Evolutionary conservation across 2,888 invertebrate species (phyloP).

Genomic region (Drosophila hawaiiensis): DNA sequence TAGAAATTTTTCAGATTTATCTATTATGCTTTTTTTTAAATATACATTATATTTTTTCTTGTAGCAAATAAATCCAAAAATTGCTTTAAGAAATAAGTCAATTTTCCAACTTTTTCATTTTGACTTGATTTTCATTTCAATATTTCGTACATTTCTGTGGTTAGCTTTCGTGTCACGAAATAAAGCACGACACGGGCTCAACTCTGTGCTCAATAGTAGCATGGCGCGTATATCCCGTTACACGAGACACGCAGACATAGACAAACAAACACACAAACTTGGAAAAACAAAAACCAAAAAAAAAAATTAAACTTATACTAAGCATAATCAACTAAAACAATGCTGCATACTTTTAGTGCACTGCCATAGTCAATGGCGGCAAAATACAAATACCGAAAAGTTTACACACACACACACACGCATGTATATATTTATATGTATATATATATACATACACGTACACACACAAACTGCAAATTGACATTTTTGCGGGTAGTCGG

Average conservation of each 20-base stretch:
- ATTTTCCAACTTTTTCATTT: neutral
- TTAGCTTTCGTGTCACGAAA: neutral
- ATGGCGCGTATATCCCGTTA: slow-evolving; percentile 34
- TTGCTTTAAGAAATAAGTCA: neutral
- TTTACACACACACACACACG: slow-evolving; percentile 29
- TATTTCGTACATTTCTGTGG: neutral
- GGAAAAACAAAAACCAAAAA: neutral
- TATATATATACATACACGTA: neutral
- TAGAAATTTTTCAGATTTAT: neutral
- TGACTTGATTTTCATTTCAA: neutral
- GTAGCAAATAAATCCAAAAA: neutral
- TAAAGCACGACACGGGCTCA: neutral
- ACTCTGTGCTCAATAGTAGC: slow-evolving; percentile 22
- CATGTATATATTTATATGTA: slow-evolving; percentile 20
- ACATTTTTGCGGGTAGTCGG: slow-evolving; percentile 37
- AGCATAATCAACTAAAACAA: slow-evolving; percentile 15
- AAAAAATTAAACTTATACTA: neutral
- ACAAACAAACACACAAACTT: neutral
- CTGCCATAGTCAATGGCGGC: slow-evolving; percentile 16
- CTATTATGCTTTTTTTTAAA: too few species aligned
- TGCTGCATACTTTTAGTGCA: slow-evolving; percentile 35
- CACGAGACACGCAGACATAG: slow-evolving; percentile 20
- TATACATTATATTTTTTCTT: neutral
- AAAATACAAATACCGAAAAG: slow-evolving; percentile 31
- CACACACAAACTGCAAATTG: slow-evolving; percentile 15